Percentiles rank a stretch among this genome's conserved stretches.
phyloP scores from a whole-genome alignment of 2,888 invertebrate species.

The Serrognathus titanus region DNA sequence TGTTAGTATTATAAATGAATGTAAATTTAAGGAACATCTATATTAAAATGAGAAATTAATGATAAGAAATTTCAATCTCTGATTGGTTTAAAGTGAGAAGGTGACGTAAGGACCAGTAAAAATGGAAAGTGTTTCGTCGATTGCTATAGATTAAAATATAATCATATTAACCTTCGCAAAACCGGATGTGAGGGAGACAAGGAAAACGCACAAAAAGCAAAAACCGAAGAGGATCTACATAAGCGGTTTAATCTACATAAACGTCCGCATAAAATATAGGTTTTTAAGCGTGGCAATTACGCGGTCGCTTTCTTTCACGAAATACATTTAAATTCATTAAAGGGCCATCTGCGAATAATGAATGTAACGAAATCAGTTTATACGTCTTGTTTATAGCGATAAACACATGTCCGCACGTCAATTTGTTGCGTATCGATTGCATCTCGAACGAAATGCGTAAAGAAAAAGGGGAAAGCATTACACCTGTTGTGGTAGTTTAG shows the following conservation, averaged over 20 bases:
- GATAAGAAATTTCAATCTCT: too few species aligned
- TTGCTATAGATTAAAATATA: too few species aligned
- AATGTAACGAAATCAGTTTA: conserved; percentile 38
- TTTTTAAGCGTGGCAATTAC: conserved; percentile 40
- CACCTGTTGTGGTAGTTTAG: conserved; percentile 29
- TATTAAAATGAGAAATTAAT: too few species aligned
- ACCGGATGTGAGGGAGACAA: background rate
- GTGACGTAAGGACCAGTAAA: too few species aligned
- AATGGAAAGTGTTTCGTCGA: too few species aligned
- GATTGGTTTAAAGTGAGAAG: too few species aligned
- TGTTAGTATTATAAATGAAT: too few species aligned
- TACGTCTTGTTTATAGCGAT: conserved; percentile 36
- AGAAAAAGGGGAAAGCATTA: conserved; percentile 20
- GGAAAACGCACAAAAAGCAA: background rate
- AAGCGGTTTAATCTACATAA: background rate
- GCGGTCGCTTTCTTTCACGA: conserved; percentile 33
- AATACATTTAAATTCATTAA: conserved; percentile 41
- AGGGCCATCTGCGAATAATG: conserved; percentile 36
- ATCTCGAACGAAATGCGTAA: conserved; percentile 28
- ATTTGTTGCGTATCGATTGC: conserved; percentile 37
- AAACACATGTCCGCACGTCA: conserved; percentile 37
- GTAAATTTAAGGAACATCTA: too few species aligned
- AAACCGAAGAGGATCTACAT: background rate
- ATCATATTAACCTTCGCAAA: too few species aligned
- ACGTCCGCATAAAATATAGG: conserved; percentile 36